A percentile compares a stretch with the other conserved stretches of the same genome.
Evolutionary conservation across 2,888 invertebrate species (phyloP).

Genomic region (Ptychoptera albimana): DNA sequence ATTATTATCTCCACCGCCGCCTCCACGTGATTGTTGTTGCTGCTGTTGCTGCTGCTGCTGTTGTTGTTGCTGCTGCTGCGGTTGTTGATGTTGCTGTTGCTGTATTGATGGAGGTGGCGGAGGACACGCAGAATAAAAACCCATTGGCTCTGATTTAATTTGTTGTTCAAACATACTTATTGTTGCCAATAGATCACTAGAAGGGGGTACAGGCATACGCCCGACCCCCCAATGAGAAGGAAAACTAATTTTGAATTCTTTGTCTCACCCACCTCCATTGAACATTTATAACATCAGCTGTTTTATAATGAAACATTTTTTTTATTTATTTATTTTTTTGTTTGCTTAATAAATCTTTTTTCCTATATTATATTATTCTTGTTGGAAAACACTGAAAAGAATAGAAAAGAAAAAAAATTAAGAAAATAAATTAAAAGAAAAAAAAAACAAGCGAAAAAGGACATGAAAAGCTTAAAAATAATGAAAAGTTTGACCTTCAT

Average conservation of each 20-base stretch:
- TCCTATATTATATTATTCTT: too few species aligned
- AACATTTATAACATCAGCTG: neutral
- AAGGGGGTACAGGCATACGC: slow-evolving; percentile 44
- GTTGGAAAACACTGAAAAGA: too few species aligned
- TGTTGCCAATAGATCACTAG: slow-evolving; percentile 44
- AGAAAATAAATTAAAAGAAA: too few species aligned
- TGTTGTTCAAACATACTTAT: slow-evolving; percentile 54
- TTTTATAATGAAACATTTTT: too few species aligned
- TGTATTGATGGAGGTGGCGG: slow-evolving; percentile 20
- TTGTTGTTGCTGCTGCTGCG: slow-evolving; percentile 35
- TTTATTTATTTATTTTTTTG: too few species aligned
- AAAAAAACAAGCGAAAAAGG: too few species aligned
- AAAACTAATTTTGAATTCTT: slow-evolving; percentile 37
- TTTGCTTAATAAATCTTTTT: too few species aligned
- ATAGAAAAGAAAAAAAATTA: too few species aligned
- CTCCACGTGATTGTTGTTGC: slow-evolving; percentile 17
- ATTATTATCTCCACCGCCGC: neutral
- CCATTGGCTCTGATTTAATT: slow-evolving; percentile 54
- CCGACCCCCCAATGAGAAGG: slow-evolving; percentile 45
- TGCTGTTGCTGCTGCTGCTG: slow-evolving; percentile 18
- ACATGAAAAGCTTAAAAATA: too few species aligned
- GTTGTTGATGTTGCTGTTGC: slow-evolving; percentile 21
- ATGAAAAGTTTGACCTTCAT: too few species aligned
- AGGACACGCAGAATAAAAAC: slow-evolving; percentile 34
- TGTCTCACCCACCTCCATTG: slow-evolving; percentile 9